phyloP scores from a whole-genome alignment of 2,888 invertebrate species.

The Alloscopus bannaensis region DNA sequence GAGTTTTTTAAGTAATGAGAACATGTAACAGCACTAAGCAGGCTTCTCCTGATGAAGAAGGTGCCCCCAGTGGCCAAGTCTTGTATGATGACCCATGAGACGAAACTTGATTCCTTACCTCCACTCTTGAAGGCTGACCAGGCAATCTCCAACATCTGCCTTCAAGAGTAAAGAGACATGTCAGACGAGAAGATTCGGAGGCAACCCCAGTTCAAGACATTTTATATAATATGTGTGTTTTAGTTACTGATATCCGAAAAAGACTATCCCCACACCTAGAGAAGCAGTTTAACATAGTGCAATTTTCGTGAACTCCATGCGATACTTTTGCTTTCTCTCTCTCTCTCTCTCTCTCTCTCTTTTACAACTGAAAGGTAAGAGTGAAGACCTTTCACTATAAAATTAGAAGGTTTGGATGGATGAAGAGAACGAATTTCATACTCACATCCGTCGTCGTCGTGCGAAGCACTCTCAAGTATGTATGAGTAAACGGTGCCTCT shows the following conservation, averaged over 20 bases:
- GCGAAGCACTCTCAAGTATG: too few species aligned
- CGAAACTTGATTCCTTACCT: constrained; percentile 14
- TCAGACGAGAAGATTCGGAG: not conserved
- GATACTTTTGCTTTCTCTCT: not conserved
- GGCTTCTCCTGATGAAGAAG: not conserved
- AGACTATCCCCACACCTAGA: too few species aligned
- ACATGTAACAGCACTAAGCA: not conserved
- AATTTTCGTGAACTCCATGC: not conserved
- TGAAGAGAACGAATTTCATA: not conserved
- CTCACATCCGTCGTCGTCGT: too few species aligned
- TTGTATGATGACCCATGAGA: constrained; percentile 12
- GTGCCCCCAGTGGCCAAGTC: not conserved
- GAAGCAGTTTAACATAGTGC: too few species aligned
- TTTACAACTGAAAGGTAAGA: not conserved
- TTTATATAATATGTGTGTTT: not conserved
- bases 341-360: not conserved
- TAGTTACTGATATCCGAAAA: not conserved
- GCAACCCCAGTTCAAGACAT: too few species aligned
- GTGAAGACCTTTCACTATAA: not conserved
- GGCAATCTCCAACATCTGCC: too few species aligned
- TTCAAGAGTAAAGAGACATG: constrained; percentile 11
- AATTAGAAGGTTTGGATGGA: not conserved
- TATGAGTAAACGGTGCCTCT: constrained; percentile 6
- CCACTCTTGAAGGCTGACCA: not conserved
- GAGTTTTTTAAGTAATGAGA: not conserved